Conservation (phyloP, 2,113 vertebrate species). For the Drymodes brunneopygia region DNA sequence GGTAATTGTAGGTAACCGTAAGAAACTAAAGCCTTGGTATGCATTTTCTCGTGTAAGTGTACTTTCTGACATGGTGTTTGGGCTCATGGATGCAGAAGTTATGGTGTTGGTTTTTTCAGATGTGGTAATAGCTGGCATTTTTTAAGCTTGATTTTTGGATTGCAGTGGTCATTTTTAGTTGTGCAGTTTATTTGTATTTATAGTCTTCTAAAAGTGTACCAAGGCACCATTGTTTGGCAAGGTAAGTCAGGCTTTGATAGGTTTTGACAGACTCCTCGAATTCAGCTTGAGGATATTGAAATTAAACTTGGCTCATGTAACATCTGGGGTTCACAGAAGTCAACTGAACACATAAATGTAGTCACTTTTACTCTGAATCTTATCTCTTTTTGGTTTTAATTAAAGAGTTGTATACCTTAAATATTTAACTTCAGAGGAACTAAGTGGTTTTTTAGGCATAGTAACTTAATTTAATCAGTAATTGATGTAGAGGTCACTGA, state of each 20-base stretch:
- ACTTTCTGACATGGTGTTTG: background rate
- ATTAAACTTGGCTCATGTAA: background rate
- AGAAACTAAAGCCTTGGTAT: background rate
- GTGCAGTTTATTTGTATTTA: background rate
- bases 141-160: background rate
- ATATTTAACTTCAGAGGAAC: background rate
- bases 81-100: background rate
- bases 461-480: background rate
- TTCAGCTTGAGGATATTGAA: background rate
- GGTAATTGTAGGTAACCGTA: constrained; percentile 41
- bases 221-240: background rate
- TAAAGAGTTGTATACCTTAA: background rate
- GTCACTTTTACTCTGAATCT: background rate
- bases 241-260: background rate
- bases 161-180: background rate
- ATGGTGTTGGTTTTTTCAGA: background rate
- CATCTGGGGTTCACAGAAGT: background rate
- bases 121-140: background rate
- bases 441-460: background rate
- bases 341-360: background rate
- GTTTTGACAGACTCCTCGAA: background rate
- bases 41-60: background rate
- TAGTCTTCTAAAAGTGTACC: background rate
- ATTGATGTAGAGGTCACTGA: background rate
- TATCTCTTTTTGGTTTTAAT: background rate